phyloP scores from a whole-genome alignment of 2,888 invertebrate species.

The Tipula helvola region DNA sequence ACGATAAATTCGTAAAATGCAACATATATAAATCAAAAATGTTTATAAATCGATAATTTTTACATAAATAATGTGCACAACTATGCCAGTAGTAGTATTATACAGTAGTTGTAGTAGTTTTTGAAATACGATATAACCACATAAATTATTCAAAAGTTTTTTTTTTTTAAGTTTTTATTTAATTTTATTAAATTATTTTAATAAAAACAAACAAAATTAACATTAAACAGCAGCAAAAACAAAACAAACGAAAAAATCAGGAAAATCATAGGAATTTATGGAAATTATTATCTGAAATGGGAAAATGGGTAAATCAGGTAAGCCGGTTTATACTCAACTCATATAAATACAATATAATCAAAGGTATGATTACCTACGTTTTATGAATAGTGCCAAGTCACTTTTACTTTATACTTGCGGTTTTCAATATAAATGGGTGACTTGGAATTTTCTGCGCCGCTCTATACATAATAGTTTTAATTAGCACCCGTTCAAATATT shows the following conservation, averaged over 20 bases:
- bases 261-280: not conserved
- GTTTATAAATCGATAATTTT: not conserved
- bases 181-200: constrained; percentile 4
- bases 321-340: not conserved
- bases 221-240: not conserved
- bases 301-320: not conserved
- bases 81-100: not conserved
- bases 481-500: not conserved
- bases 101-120: not conserved
- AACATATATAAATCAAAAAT: not conserved
- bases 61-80: not conserved
- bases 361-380: too few relatives aligned
- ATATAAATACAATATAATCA: not conserved
- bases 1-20: not conserved
- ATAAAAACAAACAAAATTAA: not conserved
- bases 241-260: not conserved
- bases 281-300: not conserved
- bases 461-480: not conserved
- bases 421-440: not conserved
- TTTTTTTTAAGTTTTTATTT: not conserved
- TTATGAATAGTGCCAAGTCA: not conserved
- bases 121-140: not conserved
- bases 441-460: not conserved
- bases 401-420: not conserved
- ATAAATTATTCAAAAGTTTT: not conserved